Conservation (phyloP, 2,888 invertebrate genomes). For the Archaeoteleia sp. region DNA sequence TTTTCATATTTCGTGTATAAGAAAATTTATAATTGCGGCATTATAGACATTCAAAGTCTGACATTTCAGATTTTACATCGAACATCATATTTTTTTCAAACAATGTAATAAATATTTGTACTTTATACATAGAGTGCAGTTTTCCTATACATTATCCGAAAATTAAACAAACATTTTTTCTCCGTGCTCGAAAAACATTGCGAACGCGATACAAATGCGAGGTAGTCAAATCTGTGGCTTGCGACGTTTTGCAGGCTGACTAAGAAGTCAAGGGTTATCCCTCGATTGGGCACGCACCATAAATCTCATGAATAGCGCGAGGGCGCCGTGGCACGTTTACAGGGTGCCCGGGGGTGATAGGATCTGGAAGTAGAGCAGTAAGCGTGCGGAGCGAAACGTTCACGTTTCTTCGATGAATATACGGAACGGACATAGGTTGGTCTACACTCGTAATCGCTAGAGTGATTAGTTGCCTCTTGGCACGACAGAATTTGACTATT, state of each 20-base stretch:
- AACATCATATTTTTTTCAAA: too few species aligned
- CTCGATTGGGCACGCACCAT: conserved; percentile 68
- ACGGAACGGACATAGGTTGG: conserved; percentile 47
- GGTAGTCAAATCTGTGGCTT: conserved; percentile 52
- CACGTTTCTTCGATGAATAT: conserved; percentile 51
- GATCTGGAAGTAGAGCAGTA: conserved; percentile 58
- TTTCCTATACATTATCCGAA: too few species aligned
- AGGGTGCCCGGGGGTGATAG: conserved; percentile 59
- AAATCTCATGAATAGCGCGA: conserved; percentile 65
- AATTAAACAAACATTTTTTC: too few species aligned
- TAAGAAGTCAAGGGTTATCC: conserved; percentile 69
- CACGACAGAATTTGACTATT: conserved; percentile 69
- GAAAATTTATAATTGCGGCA: too few species aligned
- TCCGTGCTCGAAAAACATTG: conserved; percentile 36
- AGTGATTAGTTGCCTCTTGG: conserved; percentile 69
- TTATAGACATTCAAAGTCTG: too few species aligned
- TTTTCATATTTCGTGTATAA: too few species aligned
- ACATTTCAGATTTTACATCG: too few species aligned
- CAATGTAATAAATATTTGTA: too few species aligned
- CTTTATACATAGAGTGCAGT: too few species aligned
- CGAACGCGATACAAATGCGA: conserved; percentile 38
- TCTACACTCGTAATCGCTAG: conserved; percentile 58
- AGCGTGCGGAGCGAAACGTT: conserved; percentile 53
- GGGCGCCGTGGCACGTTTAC: conserved; percentile 58
- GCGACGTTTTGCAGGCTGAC: conserved; percentile 60